A percentile compares a stretch with the other conserved stretches of the same genome.
These are phyloP conservation scores for Halisarca cf. caerulea DNA, from an alignment of 37 sponge, comb jelly and placozoan species.

Conservation along the genomic window DNA sequence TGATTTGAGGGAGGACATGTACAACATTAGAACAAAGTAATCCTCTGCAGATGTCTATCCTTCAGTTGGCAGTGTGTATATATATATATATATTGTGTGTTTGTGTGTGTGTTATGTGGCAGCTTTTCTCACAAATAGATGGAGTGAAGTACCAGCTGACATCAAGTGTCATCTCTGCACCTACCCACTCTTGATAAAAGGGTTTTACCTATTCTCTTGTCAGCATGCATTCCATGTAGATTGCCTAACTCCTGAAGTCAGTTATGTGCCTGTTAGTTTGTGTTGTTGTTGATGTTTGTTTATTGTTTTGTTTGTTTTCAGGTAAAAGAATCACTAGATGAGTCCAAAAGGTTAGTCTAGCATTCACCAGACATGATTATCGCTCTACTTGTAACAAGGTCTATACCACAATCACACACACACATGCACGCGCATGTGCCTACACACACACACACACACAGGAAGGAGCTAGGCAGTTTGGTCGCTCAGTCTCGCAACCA, in stretches of 20 bases:
- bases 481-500: background rate
- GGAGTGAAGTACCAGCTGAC: conserved; percentile 61
- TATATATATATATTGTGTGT: background rate
- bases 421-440: background rate
- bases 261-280: too few species aligned
- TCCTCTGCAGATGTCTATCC: too few species aligned
- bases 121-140: too few species aligned
- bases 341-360: too few species aligned
- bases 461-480: background rate
- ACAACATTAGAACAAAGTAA: conserved; percentile 85
- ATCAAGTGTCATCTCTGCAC: conserved; percentile 81
- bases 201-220: conserved; percentile 97
- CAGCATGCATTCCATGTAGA: conserved; percentile 90
- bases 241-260: conserved; percentile 70
- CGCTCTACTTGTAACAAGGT: background rate
- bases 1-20: conserved; percentile 87
- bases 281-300: too few species aligned
- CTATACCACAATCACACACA: background rate
- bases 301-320: too few species aligned
- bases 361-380: too few species aligned
- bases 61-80: background rate
- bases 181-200: conserved; percentile 66
- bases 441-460: too few species aligned
- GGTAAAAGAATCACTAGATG: too few species aligned
- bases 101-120: background rate